A percentile compares a stretch with the other conserved stretches of the same genome.
These are phyloP conservation scores for Mareca strepera DNA, from an alignment of 2,797 vertebrate genomes.

Conservation along the genomic window DNA sequence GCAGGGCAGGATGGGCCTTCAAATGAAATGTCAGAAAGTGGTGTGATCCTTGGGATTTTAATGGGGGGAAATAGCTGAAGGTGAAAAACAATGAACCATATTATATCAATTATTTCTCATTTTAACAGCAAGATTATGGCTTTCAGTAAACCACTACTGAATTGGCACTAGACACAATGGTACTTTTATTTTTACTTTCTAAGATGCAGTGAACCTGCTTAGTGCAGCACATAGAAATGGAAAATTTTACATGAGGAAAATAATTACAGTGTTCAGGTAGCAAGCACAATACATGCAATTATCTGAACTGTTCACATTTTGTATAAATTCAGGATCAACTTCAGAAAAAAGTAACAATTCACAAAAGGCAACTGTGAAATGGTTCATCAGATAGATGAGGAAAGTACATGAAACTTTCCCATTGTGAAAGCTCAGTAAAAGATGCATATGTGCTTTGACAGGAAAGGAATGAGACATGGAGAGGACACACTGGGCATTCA, in stretches of 20 bases:
- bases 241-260: neutral
- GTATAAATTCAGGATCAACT: neutral
- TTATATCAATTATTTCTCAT: neutral
- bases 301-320: neutral
- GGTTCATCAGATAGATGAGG: neutral
- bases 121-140: neutral
- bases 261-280: conserved; percentile 26
- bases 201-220: neutral
- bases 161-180: neutral
- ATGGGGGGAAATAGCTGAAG: neutral
- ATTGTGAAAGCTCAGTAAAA: neutral
- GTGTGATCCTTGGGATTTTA: neutral
- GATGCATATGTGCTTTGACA: neutral
- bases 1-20: neutral
- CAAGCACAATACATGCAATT: conserved; percentile 5
- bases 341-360: neutral
- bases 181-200: conserved; percentile 7
- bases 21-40: neutral
- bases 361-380: neutral
- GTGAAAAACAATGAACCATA: neutral
- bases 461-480: neutral
- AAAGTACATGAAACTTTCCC: neutral
- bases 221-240: neutral
- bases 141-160: neutral
- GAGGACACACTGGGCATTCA: neutral